Evolutionary conservation across 2,888 invertebrate genomes (phyloP), one percentile per base, ranked within the genome.

Genomic region (Hemaris fuciformis): DNA sequence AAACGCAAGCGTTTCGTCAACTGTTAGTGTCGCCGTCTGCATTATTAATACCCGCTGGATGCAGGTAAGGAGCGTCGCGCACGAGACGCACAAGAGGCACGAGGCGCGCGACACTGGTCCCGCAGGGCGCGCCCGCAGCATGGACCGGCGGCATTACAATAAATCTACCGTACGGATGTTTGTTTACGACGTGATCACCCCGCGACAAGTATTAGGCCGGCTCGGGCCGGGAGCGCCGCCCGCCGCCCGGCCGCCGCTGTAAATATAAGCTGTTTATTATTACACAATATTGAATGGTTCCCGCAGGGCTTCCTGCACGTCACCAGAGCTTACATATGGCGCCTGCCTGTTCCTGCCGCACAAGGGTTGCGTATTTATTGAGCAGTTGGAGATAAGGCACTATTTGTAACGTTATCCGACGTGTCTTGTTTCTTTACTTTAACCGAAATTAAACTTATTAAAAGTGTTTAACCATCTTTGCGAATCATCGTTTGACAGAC

Each of bases 131-230:
- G n/a, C n/a, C n/a, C n/a, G n/a, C n/a, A n/a, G 15, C 7, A 3
- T n/a, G 38, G 38, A 38, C 38, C 38, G 8, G 10, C 22, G 45
- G n/a, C 7, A 27, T n/a, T 48, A 48, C 15, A 48, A 48, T 48
- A 48, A 48, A 48, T 48, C 27, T 27, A 48, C n/a, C 13, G 48
- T n/a, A 48, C 48, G 27, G 8, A 48, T 48, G 27, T 48, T 48
- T 27, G 27, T 48, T 48, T 48, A 46, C 46, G 46, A 38, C 38
- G 38, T n/a, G 38, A n/a, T 43, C 43, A 10, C 18, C 20, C 43
- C 23, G 46, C 23, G 46, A 46, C 46, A 46, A 23, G 18, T 20
- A 23, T 46, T 23, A 23, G 23, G 46, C 23, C 23, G n/a, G 13
- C 22, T 7, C 13, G 20, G 46, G 22, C 8, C 22, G 22, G 22